A percentile compares a stretch with the other conserved stretches of the same genome.
Evolutionary conservation across 2,113 vertebrate genomes (phyloP).

Genomic region (Apodemus sylvaticus): DNA sequence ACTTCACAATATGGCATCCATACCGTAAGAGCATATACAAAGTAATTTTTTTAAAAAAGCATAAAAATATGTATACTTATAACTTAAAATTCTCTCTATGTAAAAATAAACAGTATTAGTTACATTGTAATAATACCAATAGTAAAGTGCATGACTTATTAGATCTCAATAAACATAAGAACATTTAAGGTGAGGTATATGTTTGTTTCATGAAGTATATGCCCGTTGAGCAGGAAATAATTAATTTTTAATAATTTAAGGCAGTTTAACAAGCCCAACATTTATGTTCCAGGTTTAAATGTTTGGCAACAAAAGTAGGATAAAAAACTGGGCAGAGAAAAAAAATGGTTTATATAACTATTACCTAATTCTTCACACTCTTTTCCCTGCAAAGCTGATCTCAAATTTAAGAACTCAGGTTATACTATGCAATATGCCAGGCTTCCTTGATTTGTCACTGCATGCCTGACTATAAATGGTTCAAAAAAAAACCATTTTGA

Average conservation of each 20-base stretch:
- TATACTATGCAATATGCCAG: neutral
- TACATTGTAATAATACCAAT: neutral
- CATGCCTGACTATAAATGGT: neutral
- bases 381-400: neutral
- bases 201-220: neutral
- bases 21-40: neutral
- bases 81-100: neutral
- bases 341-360: neutral
- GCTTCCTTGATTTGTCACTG: neutral
- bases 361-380: neutral
- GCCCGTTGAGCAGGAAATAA: neutral
- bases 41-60: neutral
- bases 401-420: neutral
- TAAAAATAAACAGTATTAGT: neutral
- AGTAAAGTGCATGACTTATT: neutral
- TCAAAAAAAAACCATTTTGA: neutral
- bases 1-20: neutral
- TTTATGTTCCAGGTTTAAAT: neutral
- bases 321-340: neutral
- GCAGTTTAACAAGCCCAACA: neutral
- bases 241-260: neutral
- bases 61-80: neutral
- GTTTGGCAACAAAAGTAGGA: neutral
- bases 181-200: neutral
- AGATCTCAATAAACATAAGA: neutral